Evolutionary conservation across 2,113 vertebrate species (phyloP), one percentile per base, ranked within the genome.

Genomic region (Hiodon alosoides): DNA sequence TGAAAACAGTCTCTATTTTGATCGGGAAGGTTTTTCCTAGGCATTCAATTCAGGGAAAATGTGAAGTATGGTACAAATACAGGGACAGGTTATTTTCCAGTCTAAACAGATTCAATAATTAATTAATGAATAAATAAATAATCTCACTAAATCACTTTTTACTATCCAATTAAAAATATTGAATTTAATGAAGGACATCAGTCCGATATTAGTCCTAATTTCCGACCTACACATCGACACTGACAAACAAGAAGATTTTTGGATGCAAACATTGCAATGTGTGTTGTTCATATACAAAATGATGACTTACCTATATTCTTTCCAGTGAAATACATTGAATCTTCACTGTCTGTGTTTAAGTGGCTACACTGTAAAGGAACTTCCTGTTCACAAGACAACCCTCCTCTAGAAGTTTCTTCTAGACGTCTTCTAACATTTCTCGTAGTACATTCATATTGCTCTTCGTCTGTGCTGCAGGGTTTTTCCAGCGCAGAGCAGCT

Each of bases 371-470:
- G 71, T 10, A 76, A 51, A 6, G 86, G 87, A 16, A 89, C 87
- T 75, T 90, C 87, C 79, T 91, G 88, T 59, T 89, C 87, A 0
- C 76, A 55, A 0, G 82, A 81, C 73, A 69, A n/a, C 7, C 72
- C 69, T 72, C 74, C 75, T 69, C 66, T 14, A n/a, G 53, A 3
- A 73, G 75, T 77, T 46, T 60, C 78, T 71, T n/a, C n/a, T n/a
- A n/a, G 80, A 76, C 72, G 74, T 46, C 67, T 72, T 71, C n/a
- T 73, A 77, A 76, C 78, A 47, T 57, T 53, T 78, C 59, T 31
- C 68, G 72, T 54, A 69, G n/a, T 54, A 72, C 1, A 5, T 31
- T 75, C 81, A 68, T 77, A 77, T 64, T 64, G 78, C 47, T 17
- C 58, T 61, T 14, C 48, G 7, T 54, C 13, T 55, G 79, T 52